phyloP scores from a whole-genome alignment of 1,140 invertebrate genomes.

The Holotrichia oblita region DNA sequence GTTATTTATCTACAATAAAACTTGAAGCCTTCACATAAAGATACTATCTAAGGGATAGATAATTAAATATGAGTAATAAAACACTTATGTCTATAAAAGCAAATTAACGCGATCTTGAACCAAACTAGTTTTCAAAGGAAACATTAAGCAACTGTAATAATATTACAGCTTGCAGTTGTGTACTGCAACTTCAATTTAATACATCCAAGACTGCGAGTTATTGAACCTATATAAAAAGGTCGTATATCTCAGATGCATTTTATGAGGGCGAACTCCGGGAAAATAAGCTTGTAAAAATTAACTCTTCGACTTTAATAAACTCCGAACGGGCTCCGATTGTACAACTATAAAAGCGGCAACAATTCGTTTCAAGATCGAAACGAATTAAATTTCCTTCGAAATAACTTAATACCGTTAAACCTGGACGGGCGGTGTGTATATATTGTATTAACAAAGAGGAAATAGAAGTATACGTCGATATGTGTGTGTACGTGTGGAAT shows the following conservation, averaged over 20 bases:
- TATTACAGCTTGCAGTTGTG: background rate
- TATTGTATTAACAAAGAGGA: background rate
- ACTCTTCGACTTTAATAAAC: background rate
- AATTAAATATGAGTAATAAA: too few species aligned
- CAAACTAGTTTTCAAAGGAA: too few species aligned
- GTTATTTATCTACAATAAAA: too few species aligned
- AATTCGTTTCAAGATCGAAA: background rate
- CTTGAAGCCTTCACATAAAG: too few species aligned
- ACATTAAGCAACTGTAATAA: too few species aligned
- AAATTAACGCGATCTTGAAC: too few species aligned
- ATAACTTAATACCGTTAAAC: constrained; percentile 3
- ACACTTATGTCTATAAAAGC: too few species aligned
- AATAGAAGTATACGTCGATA: background rate
- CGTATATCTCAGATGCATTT: background rate
- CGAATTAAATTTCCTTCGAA: background rate
- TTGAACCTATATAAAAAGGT: background rate
- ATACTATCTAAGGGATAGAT: too few species aligned
- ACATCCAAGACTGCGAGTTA: background rate
- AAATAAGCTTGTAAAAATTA: background rate
- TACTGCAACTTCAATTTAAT: background rate
- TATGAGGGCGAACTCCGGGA: background rate
- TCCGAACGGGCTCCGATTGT: background rate
- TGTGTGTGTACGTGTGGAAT: background rate
- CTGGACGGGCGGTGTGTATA: background rate
- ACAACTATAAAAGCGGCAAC: background rate